A percentile compares a stretch with the other conserved stretches of the same genome.
Evolutionary conservation across 2,113 vertebrate species (phyloP).

Genomic region (Apeltes quadracus): DNA sequence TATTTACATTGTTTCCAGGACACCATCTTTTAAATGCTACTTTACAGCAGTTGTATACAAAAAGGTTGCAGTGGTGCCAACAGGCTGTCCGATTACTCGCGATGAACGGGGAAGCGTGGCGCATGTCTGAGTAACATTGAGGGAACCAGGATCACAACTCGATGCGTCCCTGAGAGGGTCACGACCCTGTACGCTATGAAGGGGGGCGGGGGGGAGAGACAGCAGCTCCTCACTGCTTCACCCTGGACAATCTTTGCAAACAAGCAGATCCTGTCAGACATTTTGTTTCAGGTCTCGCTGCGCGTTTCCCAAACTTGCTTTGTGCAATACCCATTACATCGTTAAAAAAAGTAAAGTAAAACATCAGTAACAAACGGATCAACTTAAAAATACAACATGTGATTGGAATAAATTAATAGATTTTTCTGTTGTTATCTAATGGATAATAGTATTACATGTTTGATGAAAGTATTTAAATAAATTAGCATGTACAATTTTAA

Average conservation of each 20-base stretch:
- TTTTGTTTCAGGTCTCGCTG: conserved; percentile 48
- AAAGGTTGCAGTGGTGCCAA: conserved; percentile 63
- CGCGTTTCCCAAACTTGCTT: conserved; percentile 40
- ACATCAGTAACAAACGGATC: conserved; percentile 66
- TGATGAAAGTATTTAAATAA: conserved; percentile 78
- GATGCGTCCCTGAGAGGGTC: conserved; percentile 81
- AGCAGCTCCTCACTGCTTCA: conserved; percentile 51
- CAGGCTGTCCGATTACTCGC: conserved; percentile 58
- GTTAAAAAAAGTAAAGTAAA: conserved; percentile 26
- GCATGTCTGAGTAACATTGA: conserved; percentile 44
- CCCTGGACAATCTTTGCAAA: conserved; percentile 45
- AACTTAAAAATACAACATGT: conserved; percentile 45
- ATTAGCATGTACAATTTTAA: conserved; percentile 82
- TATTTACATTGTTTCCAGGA: conserved; percentile 77
- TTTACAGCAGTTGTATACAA: conserved; percentile 80
- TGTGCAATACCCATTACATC: conserved; percentile 41
- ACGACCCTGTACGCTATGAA: conserved; percentile 61
- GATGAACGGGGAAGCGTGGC: conserved; percentile 63
- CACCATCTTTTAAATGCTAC: conserved; percentile 69
- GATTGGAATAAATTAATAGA: conserved; percentile 76
- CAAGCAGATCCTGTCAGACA: conserved; percentile 38
- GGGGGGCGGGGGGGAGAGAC: conserved; percentile 33
- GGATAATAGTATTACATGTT: conserved; percentile 45
- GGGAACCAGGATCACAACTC: conserved; percentile 56
- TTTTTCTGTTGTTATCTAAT: conserved; percentile 49